phyloP scores from a whole-genome alignment of 92 coral and sea anemone species.

The Epizoanthus rinbou region DNA sequence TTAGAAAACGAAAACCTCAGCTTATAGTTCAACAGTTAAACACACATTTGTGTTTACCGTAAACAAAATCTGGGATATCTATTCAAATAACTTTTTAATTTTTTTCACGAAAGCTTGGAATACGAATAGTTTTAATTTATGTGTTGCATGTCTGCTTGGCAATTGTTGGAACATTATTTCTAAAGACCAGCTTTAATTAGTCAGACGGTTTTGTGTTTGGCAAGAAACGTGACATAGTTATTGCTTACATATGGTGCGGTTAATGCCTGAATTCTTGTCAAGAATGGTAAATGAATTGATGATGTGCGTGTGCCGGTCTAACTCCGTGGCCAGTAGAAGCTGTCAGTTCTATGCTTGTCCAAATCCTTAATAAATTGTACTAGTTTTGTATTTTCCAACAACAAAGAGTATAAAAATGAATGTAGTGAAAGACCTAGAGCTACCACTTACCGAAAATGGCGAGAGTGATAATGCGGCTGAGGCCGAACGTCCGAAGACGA shows the following conservation, averaged over 20 bases:
- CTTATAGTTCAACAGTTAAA: conserved; percentile 34
- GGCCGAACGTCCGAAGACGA: not conserved
- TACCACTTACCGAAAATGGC: not conserved
- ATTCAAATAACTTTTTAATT: not conserved
- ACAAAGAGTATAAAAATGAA: too few relatives aligned
- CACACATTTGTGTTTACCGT: conserved; percentile 32
- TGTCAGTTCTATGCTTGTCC: not conserved
- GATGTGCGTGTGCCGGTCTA: conserved; percentile 27
- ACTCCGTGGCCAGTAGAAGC: not conserved
- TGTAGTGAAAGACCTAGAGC: not conserved
- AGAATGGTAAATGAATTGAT: conserved; percentile 34
- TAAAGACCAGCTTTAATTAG: not conserved
- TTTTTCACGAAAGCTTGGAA: not conserved
- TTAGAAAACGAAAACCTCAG: not conserved
- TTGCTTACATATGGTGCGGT: conserved; percentile 35
- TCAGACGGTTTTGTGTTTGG: conserved; percentile 35
- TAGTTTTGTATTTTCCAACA: not conserved
- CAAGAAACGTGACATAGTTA: conserved; percentile 7
- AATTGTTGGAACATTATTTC: not conserved
- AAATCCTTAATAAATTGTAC: not conserved
- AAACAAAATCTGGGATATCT: conserved; percentile 24
- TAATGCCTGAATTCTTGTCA: conserved; percentile 45
- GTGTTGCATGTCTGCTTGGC: not conserved
- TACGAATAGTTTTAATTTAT: not conserved
- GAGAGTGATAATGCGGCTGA: not conserved